phyloP scores from a whole-genome alignment of 2,113 vertebrate species.

The Lepidothrix coronata region DNA sequence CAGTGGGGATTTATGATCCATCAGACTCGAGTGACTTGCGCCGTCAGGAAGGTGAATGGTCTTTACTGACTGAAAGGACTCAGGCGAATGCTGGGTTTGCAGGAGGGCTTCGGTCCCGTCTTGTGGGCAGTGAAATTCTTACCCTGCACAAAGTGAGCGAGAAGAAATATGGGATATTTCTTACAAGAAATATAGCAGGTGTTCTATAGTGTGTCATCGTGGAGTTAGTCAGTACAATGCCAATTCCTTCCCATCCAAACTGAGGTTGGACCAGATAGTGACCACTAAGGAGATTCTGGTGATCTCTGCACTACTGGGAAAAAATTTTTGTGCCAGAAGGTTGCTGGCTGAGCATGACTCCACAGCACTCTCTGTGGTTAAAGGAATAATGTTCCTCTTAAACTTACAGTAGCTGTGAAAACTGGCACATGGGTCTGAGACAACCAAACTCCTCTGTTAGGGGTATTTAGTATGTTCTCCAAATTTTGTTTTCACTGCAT shows the following conservation, averaged over 20 bases:
- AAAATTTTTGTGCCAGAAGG: not conserved
- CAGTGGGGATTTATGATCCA: not conserved
- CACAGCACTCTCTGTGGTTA: not conserved
- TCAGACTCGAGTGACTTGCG: not conserved
- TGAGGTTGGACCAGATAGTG: not conserved
- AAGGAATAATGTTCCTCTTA: not conserved
- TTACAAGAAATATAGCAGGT: fast-evolving
- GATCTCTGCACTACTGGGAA: not conserved
- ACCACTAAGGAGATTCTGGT: not conserved
- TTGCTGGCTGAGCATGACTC: not conserved
- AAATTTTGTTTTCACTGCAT: not conserved
- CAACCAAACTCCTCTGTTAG: fast-evolving
- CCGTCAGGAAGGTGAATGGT: not conserved
- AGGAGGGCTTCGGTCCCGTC: fast-evolving
- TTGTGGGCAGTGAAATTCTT: not conserved
- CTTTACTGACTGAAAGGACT: not conserved
- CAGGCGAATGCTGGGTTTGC: not conserved
- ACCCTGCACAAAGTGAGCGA: fast-evolving
- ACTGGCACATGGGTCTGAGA: not conserved
- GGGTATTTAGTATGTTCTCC: not conserved
- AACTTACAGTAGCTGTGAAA: not conserved
- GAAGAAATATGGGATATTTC: not conserved
- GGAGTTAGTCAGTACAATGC: not conserved
- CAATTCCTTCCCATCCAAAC: not conserved
- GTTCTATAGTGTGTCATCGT: not conserved